phyloP scores from a whole-genome alignment of 2,113 vertebrate genomes.

The Oenanthe melanoleuca region DNA sequence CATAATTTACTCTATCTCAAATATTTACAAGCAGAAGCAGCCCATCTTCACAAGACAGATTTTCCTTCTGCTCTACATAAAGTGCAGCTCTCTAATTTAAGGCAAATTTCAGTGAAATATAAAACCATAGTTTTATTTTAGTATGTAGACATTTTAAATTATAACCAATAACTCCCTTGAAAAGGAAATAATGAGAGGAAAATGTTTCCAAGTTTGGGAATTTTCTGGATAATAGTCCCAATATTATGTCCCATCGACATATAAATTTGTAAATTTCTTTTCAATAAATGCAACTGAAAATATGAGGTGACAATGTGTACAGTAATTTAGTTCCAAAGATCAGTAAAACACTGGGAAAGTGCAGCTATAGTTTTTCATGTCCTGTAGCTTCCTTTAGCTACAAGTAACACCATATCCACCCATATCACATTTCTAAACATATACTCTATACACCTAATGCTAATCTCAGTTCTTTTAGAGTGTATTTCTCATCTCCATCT shows the following conservation, averaged over 20 bases:
- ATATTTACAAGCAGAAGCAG: conserved; percentile 78
- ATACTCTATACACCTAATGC: conserved; percentile 71
- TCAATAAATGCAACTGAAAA: conserved; percentile 55
- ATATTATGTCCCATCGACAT: conserved; percentile 44
- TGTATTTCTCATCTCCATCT: conserved; percentile 75
- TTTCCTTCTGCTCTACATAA: conserved; percentile 76
- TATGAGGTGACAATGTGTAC: conserved; percentile 59
- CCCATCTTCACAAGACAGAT: conserved; percentile 70
- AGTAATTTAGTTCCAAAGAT: conserved; percentile 59
- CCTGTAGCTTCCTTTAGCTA: conserved; percentile 29
- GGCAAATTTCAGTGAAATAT: conserved; percentile 82
- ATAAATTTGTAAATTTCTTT: conserved; percentile 36
- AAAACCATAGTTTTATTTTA: conserved; percentile 76
- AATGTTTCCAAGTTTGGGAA: conserved; percentile 35
- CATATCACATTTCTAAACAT: conserved; percentile 29
- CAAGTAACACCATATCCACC: conserved; percentile 17
- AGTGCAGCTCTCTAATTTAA: conserved; percentile 85
- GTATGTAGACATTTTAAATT: conserved; percentile 73
- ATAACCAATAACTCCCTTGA: conserved; percentile 62
- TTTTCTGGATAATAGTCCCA: conserved; percentile 40
- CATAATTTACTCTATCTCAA: conserved; percentile 69
- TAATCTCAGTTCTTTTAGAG: conserved; percentile 72
- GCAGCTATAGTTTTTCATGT: conserved; percentile 11
- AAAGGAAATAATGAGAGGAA: conserved; percentile 55
- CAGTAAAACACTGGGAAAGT: conserved; percentile 54